phyloP scores from a whole-genome alignment of 2,797 vertebrate species.

The Lepidocolaptes lacrymiger region DNA sequence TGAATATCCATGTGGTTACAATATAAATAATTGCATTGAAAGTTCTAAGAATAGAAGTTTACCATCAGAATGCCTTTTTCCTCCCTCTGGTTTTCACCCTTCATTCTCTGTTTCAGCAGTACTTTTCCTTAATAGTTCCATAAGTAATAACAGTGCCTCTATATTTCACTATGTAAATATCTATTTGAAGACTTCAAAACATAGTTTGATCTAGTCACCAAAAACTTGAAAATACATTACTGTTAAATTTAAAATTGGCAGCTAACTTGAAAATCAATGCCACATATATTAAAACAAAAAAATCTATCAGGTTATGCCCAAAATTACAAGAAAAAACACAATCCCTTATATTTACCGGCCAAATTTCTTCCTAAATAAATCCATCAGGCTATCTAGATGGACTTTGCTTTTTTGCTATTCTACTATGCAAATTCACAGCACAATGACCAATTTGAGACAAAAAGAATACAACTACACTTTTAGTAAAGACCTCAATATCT shows the following conservation, averaged over 20 bases:
- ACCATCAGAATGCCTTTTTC: background rate
- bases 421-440: background rate
- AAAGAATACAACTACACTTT: conserved; percentile 6
- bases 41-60: background rate
- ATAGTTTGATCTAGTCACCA: background rate
- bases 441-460: background rate
- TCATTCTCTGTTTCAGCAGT: background rate
- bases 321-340: background rate
- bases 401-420: background rate
- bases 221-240: conserved; percentile 13
- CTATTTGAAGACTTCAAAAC: background rate
- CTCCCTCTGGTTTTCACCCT: background rate
- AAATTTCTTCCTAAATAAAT: background rate
- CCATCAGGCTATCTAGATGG: background rate
- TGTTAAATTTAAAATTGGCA: background rate
- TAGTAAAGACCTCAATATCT: background rate
- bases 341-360: background rate
- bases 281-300: background rate
- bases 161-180: background rate
- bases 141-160: background rate
- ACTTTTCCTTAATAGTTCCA: background rate
- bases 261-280: background rate
- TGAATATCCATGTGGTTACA: background rate
- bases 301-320: background rate
- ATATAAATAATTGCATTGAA: background rate